Evolutionary conservation across 2,888 invertebrate genomes (phyloP), one percentile per base, ranked within the genome.

Genomic region (Oligia fasciuncula): DNA sequence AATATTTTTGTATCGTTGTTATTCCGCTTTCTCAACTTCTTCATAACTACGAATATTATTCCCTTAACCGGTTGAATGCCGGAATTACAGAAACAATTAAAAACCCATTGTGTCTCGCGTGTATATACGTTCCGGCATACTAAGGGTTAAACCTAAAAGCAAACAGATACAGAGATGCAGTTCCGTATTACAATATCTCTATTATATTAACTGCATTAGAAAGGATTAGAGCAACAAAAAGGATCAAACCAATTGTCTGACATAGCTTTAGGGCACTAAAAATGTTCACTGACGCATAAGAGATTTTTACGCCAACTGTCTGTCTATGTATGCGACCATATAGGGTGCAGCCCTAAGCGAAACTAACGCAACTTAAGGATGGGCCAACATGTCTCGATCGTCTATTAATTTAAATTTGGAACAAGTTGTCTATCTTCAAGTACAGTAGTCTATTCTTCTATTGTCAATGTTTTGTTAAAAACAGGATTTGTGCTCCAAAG

Each of bases 221-320:
- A 76, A 78, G 78, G 85, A 75, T 87, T 84, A 81, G 5, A 85
- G 54, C 57, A 81, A 89, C 85, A 82, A 83, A 84, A 85, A 83
- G 83, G 84, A 85, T 87, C 77, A 86, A 69, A 46, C 14, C 81
- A 70, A 85, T 90, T 90, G 87, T 89, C 76, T 87, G 85, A 83
- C 40, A 76, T 82, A 46, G 87, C 90, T 85, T 79, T 60, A 80
- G 90, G 86, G 89, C 86, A 69, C 78, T 85, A 80, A 83, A 70
- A 83, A 86, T 86, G 86, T 88, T 83, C 75, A 83, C 85, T 92
- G 92, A 92, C 90, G 91, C 92, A 84, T 82, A 92, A 91, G 80
- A 86, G 90, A 92, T 92, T 90, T 89, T 91, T 80, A 88, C 92
- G 79, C 91, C 46, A 40, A 67, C 73, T 51, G 72, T 81, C 60